Base-by-base conservation (phyloP, 2,888 invertebrate species). In the Drosophila mimica region DNA sequence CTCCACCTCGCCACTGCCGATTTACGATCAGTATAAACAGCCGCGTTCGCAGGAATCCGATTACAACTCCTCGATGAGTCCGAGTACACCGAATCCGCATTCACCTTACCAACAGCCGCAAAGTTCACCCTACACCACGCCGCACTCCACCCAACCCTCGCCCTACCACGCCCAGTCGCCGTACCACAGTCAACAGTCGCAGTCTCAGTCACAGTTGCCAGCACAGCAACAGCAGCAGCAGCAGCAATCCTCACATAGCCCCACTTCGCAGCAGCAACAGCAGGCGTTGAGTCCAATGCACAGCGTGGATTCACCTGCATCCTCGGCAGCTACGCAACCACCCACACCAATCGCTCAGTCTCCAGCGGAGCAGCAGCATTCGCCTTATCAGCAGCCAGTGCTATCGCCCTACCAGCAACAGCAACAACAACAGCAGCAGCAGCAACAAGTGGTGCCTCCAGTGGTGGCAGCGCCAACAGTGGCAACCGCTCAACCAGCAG, bases 1-100 rank as follows among this genome's bases (percentile, higher is more conserved):
- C 13, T 92, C 92, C 17, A 91, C 92, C 8, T 92, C 92, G 25
- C 92, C 92, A 31, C 82, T 92, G 61, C 92, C 93, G 36, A 92
- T 92, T 17, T 89, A 95, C 79, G 96, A 96, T 78, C 94, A 95
- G 28, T 93, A 93, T 33, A 95, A 95, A 83, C 93, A 94, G 53
- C 92, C 93, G 2, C 94, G 94, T 56, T 93, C 93, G 31, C 94
- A 94, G 76, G 95, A 93, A 70, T 93, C 93, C 0, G 93, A 95
- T 30, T 95, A 95, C 73, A 95, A 94, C 81, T 93, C 94, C 4
- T 93, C 94, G 11, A 92, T 95, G 86, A 94, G 94, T 56, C 94
- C 95, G 34, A 94, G 93, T 83, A 94, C 94, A 56, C 92, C 92
- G 0, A 94, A 94, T 77, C 93, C 94, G 46, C 94, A 94, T 68